Evolutionary conservation across 1,140 invertebrate genomes (phyloP), one percentile per base, ranked within the genome.

Genomic region (Trichoplusia ni): DNA sequence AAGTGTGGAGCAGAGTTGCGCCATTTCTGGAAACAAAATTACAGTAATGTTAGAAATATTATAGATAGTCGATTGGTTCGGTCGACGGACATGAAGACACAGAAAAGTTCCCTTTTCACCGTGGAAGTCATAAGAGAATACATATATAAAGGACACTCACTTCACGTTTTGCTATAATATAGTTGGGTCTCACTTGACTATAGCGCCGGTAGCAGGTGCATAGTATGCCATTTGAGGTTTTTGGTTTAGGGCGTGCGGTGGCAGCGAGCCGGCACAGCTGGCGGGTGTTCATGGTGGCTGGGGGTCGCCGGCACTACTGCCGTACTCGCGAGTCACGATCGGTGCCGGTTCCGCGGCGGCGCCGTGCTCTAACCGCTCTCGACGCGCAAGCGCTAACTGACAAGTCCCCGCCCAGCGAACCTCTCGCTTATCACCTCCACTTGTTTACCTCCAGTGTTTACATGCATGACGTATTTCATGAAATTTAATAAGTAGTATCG

Each of bases 131-230:
- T 4, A 13, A 46, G 25, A 16, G n/a, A 23, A 4, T 18, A 42
- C 40, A 75, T 58, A 74, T 62, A 61, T 14, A 66, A 27, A 13
- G 54, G 79, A 87, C 81, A 90, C 87, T 90, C 83, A 90, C 86
- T 64, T 69, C 70, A 75, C 77, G 70, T 67, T 72, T 71, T 51
- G 83, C 74, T 80, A 90, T 89, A 64, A 86, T 71, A 83, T 90
- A 90, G 69, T 84, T 81, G 71, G 87, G 86, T 74, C 83, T 84
- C 72, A 87, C 86, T 89, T 90, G 87, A 68, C 87, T 90, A 64
- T 90, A 90, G 5, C 64, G 64, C n/a, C 84, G 78, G 46, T 54
- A 64, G 65, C 83, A 85, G 64, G 73, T 53, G 56, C 82, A 84
- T 51, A 67, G n/a, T n/a, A n/a, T n/a, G n/a, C n/a, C n/a, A n/a